These are phyloP conservation scores for Doryteuthis pealeii DNA, from an alignment of 1,140 invertebrate genomes.

Conservation along the genomic window DNA sequence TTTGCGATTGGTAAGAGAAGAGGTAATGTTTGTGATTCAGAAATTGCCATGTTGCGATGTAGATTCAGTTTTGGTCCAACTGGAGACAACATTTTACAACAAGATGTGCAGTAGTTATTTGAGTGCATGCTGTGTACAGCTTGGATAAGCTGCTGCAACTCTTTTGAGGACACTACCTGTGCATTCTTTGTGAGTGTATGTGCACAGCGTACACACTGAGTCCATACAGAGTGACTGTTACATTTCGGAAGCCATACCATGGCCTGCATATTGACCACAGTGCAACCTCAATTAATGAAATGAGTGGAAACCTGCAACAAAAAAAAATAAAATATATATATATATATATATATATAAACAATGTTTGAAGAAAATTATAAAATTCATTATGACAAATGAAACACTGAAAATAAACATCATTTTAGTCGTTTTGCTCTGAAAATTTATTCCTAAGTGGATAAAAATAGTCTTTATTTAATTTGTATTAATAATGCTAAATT, in stretches of 20 bases:
- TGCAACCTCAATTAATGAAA: not conserved
- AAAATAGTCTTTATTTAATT: too few species aligned
- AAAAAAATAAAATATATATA: not conserved
- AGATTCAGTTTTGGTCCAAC: not conserved
- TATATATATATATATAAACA: too few species aligned
- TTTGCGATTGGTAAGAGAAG: not conserved
- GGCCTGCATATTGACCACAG: not conserved
- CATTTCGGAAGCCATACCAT: constrained; percentile 1
- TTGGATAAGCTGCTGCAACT: not conserved
- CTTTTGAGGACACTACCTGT: not conserved
- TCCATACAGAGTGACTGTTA: not conserved
- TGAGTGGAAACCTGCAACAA: not conserved
- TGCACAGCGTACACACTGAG: not conserved
- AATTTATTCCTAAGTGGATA: too few species aligned
- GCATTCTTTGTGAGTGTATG: not conserved
- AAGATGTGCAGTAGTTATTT: constrained; percentile 1
- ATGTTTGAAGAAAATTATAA: not conserved
- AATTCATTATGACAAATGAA: not conserved
- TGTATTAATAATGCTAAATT: too few species aligned
- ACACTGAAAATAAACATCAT: not conserved
- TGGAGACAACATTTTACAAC: not conserved
- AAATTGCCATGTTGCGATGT: not conserved
- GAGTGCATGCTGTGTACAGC: not conserved
- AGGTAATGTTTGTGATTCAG: constrained; percentile 1
- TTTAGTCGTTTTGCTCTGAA: not conserved